Conservation (phyloP, 2,113 vertebrate species). For the Callorhinus ursinus region DNA sequence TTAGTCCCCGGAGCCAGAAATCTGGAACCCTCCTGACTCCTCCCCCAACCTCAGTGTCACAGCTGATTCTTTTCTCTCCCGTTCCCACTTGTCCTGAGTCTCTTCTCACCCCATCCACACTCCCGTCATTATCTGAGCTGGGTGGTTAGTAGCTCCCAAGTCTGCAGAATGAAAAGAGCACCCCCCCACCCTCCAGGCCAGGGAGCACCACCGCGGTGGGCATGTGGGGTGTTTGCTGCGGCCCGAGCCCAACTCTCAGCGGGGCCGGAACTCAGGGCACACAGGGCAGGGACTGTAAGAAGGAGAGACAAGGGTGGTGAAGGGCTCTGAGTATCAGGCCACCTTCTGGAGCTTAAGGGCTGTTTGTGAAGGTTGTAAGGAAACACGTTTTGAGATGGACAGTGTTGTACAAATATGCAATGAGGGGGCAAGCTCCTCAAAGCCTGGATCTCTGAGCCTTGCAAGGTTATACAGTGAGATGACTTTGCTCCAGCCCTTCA, state of each 20-base stretch:
- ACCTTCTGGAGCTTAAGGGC: not conserved
- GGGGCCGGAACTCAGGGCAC: not conserved
- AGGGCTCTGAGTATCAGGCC: not conserved
- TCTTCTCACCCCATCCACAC: not conserved
- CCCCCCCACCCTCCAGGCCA: not conserved
- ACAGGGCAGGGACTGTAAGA: not conserved
- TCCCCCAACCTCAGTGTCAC: not conserved
- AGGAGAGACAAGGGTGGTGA: not conserved
- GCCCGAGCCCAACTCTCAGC: too few species aligned
- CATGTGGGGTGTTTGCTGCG: fast-evolving
- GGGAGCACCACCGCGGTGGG: fast-evolving
- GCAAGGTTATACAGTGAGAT: not conserved
- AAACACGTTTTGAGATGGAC: not conserved
- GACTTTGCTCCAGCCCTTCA: not conserved
- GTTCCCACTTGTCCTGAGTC: not conserved
- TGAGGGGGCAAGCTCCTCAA: fast-evolving
- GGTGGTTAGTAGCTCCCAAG: not conserved
- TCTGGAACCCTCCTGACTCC: not conserved
- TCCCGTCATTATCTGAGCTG: not conserved
- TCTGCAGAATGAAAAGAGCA: not conserved
- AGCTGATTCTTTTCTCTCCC: not conserved
- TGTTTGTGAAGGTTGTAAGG: not conserved
- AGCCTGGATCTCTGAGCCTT: not conserved
- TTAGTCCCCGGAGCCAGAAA: not conserved
- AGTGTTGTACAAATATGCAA: not conserved